Evolutionary conservation across 2,888 invertebrate genomes (phyloP).

Genomic region (Plutella xylostella): DNA sequence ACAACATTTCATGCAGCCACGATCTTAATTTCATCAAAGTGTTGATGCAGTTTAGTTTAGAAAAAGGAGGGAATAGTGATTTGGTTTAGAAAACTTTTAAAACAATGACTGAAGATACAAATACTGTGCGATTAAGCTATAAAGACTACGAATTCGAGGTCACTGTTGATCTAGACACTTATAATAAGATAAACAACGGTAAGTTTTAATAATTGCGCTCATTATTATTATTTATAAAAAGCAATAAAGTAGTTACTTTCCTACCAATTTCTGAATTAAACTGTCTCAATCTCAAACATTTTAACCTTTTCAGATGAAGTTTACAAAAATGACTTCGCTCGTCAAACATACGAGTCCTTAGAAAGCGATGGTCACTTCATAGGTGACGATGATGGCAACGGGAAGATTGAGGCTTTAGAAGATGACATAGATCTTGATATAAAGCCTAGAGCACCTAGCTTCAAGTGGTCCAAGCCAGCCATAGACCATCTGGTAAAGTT

Average conservation of each 20-base stretch:
- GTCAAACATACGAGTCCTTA: constrained; percentile 2
- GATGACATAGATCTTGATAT: too few species aligned
- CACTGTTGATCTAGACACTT: constrained; percentile 3
- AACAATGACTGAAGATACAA: not conserved
- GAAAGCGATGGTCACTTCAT: constrained; percentile 4
- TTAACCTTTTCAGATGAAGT: constrained; percentile 2
- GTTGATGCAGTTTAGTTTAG: too few species aligned
- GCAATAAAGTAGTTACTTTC: not conserved
- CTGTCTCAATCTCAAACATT: not conserved
- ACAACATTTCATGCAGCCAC: too few species aligned
- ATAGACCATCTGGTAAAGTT: constrained; percentile 3
- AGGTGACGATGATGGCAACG: not conserved
- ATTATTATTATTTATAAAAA: too few species aligned
- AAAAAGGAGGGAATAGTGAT: too few species aligned
- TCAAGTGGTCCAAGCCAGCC: constrained; percentile 5
- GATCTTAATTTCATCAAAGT: too few species aligned
- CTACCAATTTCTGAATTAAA: not conserved
- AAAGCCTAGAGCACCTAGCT: not conserved
- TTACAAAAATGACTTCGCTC: constrained; percentile 3
- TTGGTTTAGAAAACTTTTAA: not conserved
- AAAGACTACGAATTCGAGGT: constrained; percentile 7
- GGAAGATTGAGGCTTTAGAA: too few species aligned
- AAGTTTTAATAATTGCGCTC: not conserved
- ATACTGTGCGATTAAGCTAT: constrained; percentile 4
- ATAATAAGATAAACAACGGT: constrained; percentile 1